Conservation (phyloP, 2,888 invertebrate species). For the Phymatocera aterrima region DNA sequence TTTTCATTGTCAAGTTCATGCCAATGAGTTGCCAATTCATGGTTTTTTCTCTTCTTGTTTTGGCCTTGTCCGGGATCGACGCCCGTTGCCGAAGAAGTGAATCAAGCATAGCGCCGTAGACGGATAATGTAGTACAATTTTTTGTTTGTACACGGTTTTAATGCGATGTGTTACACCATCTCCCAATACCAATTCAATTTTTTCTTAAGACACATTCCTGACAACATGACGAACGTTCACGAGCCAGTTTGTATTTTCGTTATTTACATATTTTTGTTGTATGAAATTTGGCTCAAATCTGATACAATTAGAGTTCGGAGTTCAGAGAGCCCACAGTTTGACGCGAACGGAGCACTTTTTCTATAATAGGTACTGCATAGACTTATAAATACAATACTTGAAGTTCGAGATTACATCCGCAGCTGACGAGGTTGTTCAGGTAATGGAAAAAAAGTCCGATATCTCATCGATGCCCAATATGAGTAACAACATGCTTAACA, state of each 20-base stretch:
- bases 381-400: background rate
- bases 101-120: constrained; percentile 13
- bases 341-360: background rate
- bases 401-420: background rate
- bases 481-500: too few species aligned
- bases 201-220: too few species aligned
- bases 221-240: too few species aligned
- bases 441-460: background rate
- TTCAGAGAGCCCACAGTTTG: too few species aligned
- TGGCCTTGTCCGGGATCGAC: constrained; percentile 45
- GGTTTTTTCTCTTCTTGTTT: constrained; percentile 19
- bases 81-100: constrained; percentile 38
- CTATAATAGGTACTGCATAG: background rate
- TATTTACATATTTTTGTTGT: too few species aligned
- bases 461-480: too few species aligned
- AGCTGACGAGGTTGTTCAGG: background rate
- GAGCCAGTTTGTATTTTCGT: too few species aligned
- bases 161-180: background rate
- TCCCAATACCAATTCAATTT: background rate
- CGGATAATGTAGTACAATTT: background rate
- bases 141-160: background rate
- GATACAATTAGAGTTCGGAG: too few species aligned
- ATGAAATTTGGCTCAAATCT: too few species aligned
- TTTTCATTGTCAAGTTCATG: constrained; percentile 46
- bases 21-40: background rate